Conservation (phyloP, 2,113 vertebrate species). For the Catharus bicknelli region DNA sequence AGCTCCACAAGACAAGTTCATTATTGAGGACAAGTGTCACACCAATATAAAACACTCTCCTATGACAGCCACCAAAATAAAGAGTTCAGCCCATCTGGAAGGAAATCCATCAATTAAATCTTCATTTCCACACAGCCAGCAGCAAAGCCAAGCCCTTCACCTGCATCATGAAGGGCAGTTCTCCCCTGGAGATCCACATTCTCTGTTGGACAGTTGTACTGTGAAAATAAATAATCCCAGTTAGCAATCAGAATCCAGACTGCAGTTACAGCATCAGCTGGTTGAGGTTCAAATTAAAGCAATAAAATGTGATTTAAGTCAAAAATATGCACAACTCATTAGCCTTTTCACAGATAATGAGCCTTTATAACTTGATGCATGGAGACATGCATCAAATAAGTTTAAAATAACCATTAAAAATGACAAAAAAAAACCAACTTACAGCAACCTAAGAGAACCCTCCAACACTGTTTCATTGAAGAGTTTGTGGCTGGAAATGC, state of each 20-base stretch:
- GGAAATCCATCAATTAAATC: neutral
- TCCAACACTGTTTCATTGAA: neutral
- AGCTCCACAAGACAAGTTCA: neutral
- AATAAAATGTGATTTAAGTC: neutral
- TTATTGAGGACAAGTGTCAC: accelerated
- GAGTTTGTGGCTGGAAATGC: neutral
- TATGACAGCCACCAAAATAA: neutral
- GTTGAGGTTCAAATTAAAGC: neutral
- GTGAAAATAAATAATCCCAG: constrained; percentile 6
- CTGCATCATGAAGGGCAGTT: constrained; percentile 94
- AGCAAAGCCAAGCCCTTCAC: constrained; percentile 65
- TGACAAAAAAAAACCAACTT: neutral
- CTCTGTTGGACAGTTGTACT: constrained; percentile 95
- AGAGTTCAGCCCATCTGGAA: neutral
- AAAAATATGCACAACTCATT: neutral
- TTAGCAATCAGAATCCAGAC: neutral
- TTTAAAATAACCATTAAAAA: neutral
- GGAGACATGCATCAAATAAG: neutral
- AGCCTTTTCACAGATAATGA: neutral
- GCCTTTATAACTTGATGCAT: neutral
- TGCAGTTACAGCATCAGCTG: neutral
- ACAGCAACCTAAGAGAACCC: neutral
- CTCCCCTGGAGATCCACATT: constrained; percentile 92
- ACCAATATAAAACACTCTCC: neutral
- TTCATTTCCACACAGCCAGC: neutral